Evolutionary conservation across 2,113 vertebrate species (phyloP).

Genomic region (Pygoscelis adeliae): DNA sequence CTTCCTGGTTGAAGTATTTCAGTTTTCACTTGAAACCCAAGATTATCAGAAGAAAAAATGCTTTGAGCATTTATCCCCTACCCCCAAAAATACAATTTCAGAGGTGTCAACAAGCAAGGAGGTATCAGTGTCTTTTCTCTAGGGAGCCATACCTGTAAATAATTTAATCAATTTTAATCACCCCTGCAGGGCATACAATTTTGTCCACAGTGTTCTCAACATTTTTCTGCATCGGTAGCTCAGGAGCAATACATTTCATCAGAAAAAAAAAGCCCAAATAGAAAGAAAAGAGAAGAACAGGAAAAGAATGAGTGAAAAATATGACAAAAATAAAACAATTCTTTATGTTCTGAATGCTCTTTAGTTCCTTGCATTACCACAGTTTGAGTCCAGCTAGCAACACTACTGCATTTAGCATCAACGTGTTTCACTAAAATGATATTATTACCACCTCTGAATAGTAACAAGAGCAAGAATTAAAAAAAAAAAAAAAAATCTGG

Average conservation of each 20-base stretch:
- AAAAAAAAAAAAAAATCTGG: not conserved
- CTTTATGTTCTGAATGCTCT: not conserved
- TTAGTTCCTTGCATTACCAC: not conserved
- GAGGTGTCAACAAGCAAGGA: conserved; percentile 3
- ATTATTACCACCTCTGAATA: not conserved
- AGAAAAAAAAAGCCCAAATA: not conserved
- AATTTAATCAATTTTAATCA: not conserved
- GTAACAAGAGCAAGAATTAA: not conserved
- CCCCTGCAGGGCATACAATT: not conserved
- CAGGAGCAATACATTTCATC: not conserved
- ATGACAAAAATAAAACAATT: not conserved
- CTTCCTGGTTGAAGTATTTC: not conserved
- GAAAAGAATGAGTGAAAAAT: not conserved
- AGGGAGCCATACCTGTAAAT: not conserved
- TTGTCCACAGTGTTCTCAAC: not conserved
- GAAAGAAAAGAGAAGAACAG: not conserved
- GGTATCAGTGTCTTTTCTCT: not conserved
- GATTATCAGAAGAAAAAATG: not conserved
- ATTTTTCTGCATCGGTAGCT: not conserved
- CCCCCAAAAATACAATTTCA: not conserved
- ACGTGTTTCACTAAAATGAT: not conserved
- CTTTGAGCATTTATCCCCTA: not conserved
- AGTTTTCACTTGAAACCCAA: not conserved
- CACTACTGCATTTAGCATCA: not conserved
- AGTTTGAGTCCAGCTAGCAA: not conserved